Evolutionary conservation across 2,797 vertebrate genomes (phyloP).

Genomic region (Carduelis carduelis): DNA sequence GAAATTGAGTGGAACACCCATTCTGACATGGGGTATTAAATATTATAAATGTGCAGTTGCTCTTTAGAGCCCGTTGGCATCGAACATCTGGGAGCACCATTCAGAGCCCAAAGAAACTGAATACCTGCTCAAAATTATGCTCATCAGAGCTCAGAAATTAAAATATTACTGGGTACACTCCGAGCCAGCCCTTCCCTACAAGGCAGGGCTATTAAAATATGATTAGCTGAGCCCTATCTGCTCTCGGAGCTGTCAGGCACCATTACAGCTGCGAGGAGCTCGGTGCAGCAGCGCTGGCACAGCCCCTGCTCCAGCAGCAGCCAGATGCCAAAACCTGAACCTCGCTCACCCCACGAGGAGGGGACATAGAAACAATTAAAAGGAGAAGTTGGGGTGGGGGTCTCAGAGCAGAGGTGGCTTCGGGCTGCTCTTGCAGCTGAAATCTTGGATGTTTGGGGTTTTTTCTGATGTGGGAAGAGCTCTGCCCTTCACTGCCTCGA

Average conservation of each 20-base stretch:
- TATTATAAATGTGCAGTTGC: slow-evolving; percentile 66
- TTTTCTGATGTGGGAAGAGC: background rate
- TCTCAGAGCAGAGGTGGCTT: background rate
- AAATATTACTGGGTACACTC: slow-evolving; percentile 66
- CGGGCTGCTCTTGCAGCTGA: background rate
- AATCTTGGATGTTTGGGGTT: background rate
- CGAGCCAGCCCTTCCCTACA: slow-evolving; percentile 53
- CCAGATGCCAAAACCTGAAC: background rate
- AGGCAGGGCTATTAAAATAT: slow-evolving; percentile 79
- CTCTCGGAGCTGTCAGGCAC: slow-evolving; percentile 77
- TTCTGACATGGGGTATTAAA: slow-evolving; percentile 79
- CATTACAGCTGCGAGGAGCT: slow-evolving; percentile 74
- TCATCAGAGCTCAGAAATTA: slow-evolving; percentile 79
- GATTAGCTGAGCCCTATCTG: slow-evolving; percentile 74
- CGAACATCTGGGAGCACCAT: slow-evolving; percentile 73
- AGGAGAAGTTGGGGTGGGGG: background rate
- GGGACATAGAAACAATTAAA: background rate
- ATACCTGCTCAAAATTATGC: slow-evolving; percentile 72
- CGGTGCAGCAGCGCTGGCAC: slow-evolving; percentile 59
- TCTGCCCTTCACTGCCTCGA: background rate
- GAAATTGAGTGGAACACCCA: slow-evolving; percentile 84
- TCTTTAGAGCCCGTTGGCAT: slow-evolving; percentile 65
- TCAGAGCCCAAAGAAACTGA: slow-evolving; percentile 71
- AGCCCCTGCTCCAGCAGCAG: slow-evolving; percentile 49
- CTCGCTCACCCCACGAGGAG: background rate